Base-by-base conservation (phyloP, 1,140 invertebrate species). In the Papilio polytes region DNA sequence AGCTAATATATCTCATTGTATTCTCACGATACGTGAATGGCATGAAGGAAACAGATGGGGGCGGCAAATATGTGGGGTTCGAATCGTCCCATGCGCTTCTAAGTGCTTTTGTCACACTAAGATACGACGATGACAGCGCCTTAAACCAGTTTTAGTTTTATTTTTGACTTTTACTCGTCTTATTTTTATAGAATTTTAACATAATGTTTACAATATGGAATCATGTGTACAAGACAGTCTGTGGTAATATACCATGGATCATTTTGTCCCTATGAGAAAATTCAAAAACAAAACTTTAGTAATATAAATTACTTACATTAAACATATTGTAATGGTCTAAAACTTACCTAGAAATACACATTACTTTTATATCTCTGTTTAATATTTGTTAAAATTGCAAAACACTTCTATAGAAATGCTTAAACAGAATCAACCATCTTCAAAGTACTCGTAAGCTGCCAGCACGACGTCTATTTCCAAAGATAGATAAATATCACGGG, bases 11-110 rank as follows among this genome's bases (percentile, higher is more conserved):
- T 63, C 80, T 74, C 74, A 74, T 80, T 80, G 73, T 63, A 82
- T 79, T 77, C 80, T 82, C 31, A 80, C 79, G 66, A 74, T 66
- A 88, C 80, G 80, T 89, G 80, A 90, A 92, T 89, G 85, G 88
- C 80, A 85, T 82, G 84, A 86, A 84, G 86, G 86, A 91, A 89
- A 86, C 91, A 91, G 81, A 94, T 93, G 92, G 91, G 89, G 90
- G 91, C 88, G 90, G 82, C 44, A 80, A 83, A 85, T 85, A 81
- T 85, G 84, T 87, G 85, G 87, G 88, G 87, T 86, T 88, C 82
- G 83, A 81, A 86, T 84, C 88, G 87, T 92, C 89, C 89, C 88
- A 87, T 88, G 82, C 84, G 80, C 73, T 81, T 72, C 59, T 84
- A 83, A 78, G 53, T 78, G 76, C 53, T 78, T 78, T 78, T 87